Conservation (phyloP, 53 echinoderm and acorn worm genomes). For the Pentamera pediparva region DNA sequence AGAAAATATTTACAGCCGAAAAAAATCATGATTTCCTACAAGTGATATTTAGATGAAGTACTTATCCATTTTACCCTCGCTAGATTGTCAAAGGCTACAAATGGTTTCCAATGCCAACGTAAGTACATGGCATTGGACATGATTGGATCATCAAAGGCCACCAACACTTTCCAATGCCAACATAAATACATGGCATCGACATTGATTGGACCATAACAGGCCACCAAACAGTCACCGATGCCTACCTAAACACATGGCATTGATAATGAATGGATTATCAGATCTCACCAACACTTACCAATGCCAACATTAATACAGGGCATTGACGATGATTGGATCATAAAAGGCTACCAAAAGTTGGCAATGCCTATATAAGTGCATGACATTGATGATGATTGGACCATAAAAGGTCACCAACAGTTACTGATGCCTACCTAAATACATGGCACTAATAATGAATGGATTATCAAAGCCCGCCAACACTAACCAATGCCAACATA, state of each 20-base stretch:
- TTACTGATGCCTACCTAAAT: no score
- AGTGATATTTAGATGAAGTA: no score
- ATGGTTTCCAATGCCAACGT: not conserved
- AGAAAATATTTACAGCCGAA: conserved; percentile 30
- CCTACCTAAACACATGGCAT: not conserved
- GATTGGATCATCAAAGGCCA: not conserved
- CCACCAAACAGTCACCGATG: not conserved
- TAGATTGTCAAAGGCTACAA: not conserved
- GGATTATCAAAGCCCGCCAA: not conserved
- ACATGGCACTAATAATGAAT: no score
- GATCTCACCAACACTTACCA: no score
- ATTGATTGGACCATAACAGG: not conserved
- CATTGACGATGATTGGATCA: no score
- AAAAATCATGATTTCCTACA: no score
- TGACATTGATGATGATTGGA: no score
- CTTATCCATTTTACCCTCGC: not conserved
- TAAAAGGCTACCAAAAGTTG: no score
- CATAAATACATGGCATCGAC: not conserved
- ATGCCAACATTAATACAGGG: no score
- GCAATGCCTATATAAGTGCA: no score
- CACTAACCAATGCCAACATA: not conserved
- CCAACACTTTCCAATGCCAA: not conserved
- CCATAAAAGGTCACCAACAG: no score
- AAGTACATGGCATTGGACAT: not conserved
- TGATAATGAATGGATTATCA: no score